Conservation (phyloP, 2,113 vertebrate species). For the Sardina pilchardus region DNA sequence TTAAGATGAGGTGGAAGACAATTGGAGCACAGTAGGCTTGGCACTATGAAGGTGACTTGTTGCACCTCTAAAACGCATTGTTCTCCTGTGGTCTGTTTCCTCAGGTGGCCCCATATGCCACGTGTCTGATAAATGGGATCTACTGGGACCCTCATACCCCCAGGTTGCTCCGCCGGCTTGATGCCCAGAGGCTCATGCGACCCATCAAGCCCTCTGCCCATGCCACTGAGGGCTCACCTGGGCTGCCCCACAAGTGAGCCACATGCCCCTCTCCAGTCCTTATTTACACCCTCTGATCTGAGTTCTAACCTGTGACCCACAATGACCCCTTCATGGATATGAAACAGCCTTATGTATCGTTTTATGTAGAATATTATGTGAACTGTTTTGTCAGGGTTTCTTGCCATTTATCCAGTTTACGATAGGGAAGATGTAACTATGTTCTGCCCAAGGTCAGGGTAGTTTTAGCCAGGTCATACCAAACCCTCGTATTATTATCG, state of each 20-base stretch:
- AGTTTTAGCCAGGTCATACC: no score
- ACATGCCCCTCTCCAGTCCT: not conserved
- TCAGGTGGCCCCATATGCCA: slow-evolving; percentile 93
- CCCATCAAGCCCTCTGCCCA: slow-evolving; percentile 62
- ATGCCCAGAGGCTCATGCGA: slow-evolving; percentile 81
- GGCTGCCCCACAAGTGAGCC: slow-evolving; percentile 87
- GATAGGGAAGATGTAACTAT: not conserved
- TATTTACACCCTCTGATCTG: not conserved
- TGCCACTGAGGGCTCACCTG: slow-evolving; percentile 76
- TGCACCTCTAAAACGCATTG: not conserved
- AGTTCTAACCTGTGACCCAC: no score
- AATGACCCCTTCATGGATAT: no score
- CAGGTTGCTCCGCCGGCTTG: slow-evolving; percentile 81
- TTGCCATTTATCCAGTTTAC: not conserved
- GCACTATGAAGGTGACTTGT: no score
- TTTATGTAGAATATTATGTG: no score
- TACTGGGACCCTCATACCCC: slow-evolving; percentile 95
- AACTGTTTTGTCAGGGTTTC: not conserved
- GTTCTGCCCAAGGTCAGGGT: not conserved
- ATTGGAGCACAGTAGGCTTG: no score
- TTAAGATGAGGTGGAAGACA: not conserved
- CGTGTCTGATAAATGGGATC: slow-evolving; percentile 95
- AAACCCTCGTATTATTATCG: no score
- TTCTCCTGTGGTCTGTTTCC: slow-evolving; percentile 1
- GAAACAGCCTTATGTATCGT: no score